Percentiles rank a stretch among this genome's conserved stretches.
phyloP scores from a whole-genome alignment of 1,140 invertebrate species.

The Yoshiicerus persimilis region DNA sequence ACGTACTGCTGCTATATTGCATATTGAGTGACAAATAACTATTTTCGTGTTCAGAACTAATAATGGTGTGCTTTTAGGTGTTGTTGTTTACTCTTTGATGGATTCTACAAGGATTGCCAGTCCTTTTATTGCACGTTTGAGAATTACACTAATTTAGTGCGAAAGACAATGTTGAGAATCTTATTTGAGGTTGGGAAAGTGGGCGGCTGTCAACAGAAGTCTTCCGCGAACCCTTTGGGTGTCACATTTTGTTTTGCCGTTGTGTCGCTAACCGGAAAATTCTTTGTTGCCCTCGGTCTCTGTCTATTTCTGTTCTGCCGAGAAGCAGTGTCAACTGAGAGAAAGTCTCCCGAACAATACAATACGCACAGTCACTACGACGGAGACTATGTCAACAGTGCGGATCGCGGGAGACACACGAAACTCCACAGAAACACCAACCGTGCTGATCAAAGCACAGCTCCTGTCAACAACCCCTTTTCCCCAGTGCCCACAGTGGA shows the following conservation, averaged over 20 bases:
- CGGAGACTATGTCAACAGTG: not conserved
- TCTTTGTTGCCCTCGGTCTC: not conserved
- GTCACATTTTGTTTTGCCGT: not conserved
- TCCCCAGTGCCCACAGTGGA: not conserved
- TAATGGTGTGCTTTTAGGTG: not conserved
- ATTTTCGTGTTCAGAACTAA: too few relatives aligned
- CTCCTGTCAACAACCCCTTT: not conserved
- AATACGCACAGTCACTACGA: not conserved
- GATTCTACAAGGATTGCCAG: not conserved
- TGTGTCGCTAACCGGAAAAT: not conserved
- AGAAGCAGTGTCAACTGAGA: not conserved
- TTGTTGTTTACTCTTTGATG: not conserved
- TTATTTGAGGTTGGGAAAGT: not conserved
- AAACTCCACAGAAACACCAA: not conserved
- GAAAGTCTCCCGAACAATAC: not conserved
- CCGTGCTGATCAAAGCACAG: not conserved
- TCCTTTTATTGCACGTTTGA: not conserved
- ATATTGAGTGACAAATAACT: too few relatives aligned
- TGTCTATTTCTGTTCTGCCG: not conserved
- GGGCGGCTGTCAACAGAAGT: not conserved
- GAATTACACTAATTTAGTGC: not conserved
- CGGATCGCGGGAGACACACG: not conserved
- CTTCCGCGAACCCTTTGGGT: not conserved
- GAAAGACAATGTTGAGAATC: not conserved
- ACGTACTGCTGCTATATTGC: too few relatives aligned